Evolutionary conservation across 1,140 invertebrate species (phyloP), one percentile per base, ranked within the genome.

Genomic region (Drosophila bipectinata): DNA sequence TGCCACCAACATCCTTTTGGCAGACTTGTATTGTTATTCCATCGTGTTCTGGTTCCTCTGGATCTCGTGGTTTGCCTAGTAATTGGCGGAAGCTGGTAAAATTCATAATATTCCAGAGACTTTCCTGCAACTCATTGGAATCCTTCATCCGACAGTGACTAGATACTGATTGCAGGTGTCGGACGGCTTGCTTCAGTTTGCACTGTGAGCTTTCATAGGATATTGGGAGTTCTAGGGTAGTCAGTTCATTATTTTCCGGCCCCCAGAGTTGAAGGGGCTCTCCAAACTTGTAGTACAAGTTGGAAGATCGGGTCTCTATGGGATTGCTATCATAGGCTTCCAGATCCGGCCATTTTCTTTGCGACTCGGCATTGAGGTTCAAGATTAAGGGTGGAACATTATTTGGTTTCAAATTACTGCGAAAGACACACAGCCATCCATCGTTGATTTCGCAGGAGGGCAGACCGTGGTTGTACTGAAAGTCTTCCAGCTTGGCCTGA

Each of bases 361-460:
- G 54, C 48, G 41, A 59, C 62, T 4, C 68, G 48, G 79, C 61
- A 56, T 90, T 71, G 12, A 75, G 74, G n/a, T 71, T 59, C 9
- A 34, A 37, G 8, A 8, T 53, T 0, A 47, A 41, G 0, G 32
- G 32, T 21, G 67, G 37, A 2, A 12, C n/a, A 24, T 75, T 81
- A 0, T 39, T 1, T 6, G 74, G 68, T 15, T 74, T 85, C 6
- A 68, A 74, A 45, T 91, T 90, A 32, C 67, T 85, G 30, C 85
- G 77, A 66, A 91, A 91, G 1, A 91, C 78, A 60, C 91, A 91
- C 6, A 92, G 51, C 91, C 89, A 91, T 1, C 89, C 87, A 30
- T 91, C 87, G 44, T 75, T 81, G 3, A 87, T 62, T 49, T 89
- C 76, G 8, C 91, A 92, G 1, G 79, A 61, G 9, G 84, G 90